Conservation (phyloP, 35 echinoderm and acorn worm genomes). For the Ophiothrix spiculata region DNA sequence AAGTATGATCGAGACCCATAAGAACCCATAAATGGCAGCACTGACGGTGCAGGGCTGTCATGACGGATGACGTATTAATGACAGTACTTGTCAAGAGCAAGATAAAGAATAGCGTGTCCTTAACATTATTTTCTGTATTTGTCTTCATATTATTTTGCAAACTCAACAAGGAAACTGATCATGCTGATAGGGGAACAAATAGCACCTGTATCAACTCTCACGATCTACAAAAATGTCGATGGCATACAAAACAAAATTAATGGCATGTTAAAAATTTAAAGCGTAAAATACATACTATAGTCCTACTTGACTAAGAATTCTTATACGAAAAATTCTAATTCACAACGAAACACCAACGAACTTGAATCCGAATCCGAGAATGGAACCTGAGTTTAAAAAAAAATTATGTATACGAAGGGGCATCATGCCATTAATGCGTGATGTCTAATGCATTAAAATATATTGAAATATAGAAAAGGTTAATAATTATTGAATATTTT, state of each 20-base stretch:
- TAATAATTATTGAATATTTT: no score
- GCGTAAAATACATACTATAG: background rate
- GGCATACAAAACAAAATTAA: background rate
- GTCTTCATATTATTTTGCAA: background rate
- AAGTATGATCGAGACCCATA: no score
- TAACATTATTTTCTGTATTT: background rate
- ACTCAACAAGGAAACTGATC: background rate
- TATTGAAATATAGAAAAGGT: no score
- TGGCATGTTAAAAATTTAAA: background rate
- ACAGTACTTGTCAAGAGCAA: no score
- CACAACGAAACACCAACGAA: background rate
- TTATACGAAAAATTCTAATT: background rate
- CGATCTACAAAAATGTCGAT: background rate
- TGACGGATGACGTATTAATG: no score
- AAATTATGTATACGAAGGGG: no score
- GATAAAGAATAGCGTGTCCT: background rate
- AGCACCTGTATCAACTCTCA: background rate
- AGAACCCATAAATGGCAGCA: no score
- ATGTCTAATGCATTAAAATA: no score
- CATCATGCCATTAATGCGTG: no score
- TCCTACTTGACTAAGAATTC: no score
- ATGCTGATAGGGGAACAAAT: background rate
- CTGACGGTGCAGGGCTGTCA: no score
- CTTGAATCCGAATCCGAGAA: background rate
- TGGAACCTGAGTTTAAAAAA: background rate